Base-by-base conservation (phyloP, 2,113 vertebrate species). In the Sitta europaea region DNA sequence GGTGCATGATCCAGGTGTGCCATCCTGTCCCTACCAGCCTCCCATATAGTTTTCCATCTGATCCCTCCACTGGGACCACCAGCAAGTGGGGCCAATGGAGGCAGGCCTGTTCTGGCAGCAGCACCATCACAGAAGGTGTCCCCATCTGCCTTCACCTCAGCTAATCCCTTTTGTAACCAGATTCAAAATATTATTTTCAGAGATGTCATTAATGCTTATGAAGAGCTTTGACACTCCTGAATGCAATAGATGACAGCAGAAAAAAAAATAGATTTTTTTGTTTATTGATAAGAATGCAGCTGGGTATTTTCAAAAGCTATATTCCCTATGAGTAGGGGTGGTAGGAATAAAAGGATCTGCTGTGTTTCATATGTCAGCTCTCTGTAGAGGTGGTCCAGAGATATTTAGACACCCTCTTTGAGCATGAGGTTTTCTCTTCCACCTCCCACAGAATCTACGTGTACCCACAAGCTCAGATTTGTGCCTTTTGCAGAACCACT, bases 1-100 rank as follows among this genome's bases (percentile, higher is more conserved):
- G 22, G 31, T 57, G 33, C 58, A 57, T 0, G 0, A 45, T 54
- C 38, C 2, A 1, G 31, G 6, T 67, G 54, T 3, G 1, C n/a
- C 35, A 55, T 40, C n/a, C 53, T 47, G 10, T 51, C 53, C 48
- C 23, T 59, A 11, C 33, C 33, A 75, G n/a, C 8, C n/a, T 80
- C 40, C 45, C 3, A 1, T 19, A n/a, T 28, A 2, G 48, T 68
- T 77, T 66, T 62, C 38, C 51, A 90, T 23, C 42, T 71, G 33
- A 76, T 74, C 8, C 10, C 45, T 90, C 54, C 55, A 25, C n/a
- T 31, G 3, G 2, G 47, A 57, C 14, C 25, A 40, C 40, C 1
- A 1, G 53, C 14, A 82, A 68, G 25, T 1, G 2, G 5, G 12
- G 12, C 27, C 19, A 88, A 48, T 45, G 24, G 17, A 40, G 65